Base-by-base conservation (phyloP, 1,140 invertebrate genomes). In the Drosophila guanche region DNA sequence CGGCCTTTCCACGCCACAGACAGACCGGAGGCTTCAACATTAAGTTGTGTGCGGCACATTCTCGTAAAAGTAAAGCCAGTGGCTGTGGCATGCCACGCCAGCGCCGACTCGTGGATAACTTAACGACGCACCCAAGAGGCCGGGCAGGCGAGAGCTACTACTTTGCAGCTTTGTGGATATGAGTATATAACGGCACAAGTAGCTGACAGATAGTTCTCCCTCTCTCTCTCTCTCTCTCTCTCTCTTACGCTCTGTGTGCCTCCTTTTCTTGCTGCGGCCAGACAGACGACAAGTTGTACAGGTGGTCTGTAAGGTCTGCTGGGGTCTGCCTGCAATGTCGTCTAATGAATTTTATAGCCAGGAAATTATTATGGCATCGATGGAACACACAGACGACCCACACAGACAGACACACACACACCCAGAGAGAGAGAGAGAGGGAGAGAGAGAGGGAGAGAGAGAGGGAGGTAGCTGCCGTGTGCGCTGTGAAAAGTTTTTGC, bases 301-400 rank as follows among this genome's bases (percentile, higher is more conserved):
- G 81, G 77, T 88, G 80, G 80, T 85, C 57, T n/a, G n/a, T n/a
- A n/a, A n/a, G 71, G 59, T 29, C 29, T 10, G 29, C 6, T 27
- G 33, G 33, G 33, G 27, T 29, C 27, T 8, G 65, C 57, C 54
- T 65, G 37, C 63, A 68, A 65, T 63, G 73, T 59, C 60, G 65
- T 89, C 84, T 89, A 89, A 89, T 89, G 85, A 89, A 89, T 89
- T 89, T 84, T 84, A 89, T 84, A 89, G 84, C 76, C 84, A 89
- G 84, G 85, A 89, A 89, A 89, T 89, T 89, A 89, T 89, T 84
- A 89, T 63, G 76, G 75, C 81, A 81, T 86, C 81, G 80, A 85
- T 80, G 80, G 63, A 65, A 57, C 40, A 29, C 42, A 29, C 16
- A 20, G 16, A 20, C 16, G 50, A 59, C 27, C 4, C 12, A 10